These are phyloP conservation scores for Cataglyphis livida DNA, from an alignment of 2,888 invertebrate genomes.

Conservation along the genomic window DNA sequence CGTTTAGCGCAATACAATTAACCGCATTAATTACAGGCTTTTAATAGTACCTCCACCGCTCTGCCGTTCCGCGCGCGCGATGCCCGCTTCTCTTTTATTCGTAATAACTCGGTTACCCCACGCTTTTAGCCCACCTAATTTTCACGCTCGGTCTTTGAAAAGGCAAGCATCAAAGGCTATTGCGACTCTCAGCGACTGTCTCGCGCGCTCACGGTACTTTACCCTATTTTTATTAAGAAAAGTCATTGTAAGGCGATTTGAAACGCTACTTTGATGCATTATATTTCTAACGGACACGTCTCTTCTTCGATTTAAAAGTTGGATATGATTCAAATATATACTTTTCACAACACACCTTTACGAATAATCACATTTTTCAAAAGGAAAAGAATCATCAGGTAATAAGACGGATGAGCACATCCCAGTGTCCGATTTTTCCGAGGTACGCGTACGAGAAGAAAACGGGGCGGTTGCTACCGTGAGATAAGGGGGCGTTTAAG, in stretches of 20 bases:
- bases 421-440: neutral
- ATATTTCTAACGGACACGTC: neutral
- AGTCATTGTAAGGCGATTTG: neutral
- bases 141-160: conserved; percentile 71
- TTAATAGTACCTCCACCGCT: conserved; percentile 74
- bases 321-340: neutral
- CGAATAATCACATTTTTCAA: neutral
- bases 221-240: conserved; percentile 44
- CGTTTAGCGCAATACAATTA: conserved; percentile 78
- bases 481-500: conserved; percentile 32
- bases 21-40: conserved; percentile 82
- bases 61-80: conserved; percentile 50
- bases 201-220: conserved; percentile 59
- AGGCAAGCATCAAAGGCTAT: conserved; percentile 69
- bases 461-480: conserved; percentile 1
- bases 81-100: conserved; percentile 77
- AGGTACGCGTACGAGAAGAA: neutral
- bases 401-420: conserved; percentile 30
- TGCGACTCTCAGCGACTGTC: conserved; percentile 56
- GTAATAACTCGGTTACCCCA: conserved; percentile 80
- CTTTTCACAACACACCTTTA: too few species aligned
- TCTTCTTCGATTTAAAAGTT: neutral
- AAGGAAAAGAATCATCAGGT: neutral
- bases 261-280: conserved; percentile 19
- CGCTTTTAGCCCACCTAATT: conserved; percentile 79